A percentile compares a stretch with the other conserved stretches of the same genome.
Conservation (phyloP, 2,797 vertebrate species). For the Chromobotia macracanthus region DNA sequence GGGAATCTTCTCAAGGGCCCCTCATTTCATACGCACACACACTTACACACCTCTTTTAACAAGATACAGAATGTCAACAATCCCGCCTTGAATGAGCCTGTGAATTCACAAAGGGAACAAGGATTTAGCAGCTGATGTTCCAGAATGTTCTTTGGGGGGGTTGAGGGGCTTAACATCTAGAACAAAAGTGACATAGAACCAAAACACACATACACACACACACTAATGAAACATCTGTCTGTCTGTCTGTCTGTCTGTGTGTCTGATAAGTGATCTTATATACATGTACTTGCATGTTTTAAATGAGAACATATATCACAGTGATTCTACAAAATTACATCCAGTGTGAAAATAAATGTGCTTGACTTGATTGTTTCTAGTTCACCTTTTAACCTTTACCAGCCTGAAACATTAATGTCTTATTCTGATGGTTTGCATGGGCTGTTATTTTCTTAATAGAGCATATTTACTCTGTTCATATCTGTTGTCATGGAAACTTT, state of each 20-base stretch:
- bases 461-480: constrained; percentile 59
- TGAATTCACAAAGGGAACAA: constrained; percentile 82
- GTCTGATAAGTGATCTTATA: neutral
- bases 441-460: constrained; percentile 73
- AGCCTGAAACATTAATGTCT: constrained; percentile 51
- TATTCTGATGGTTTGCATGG: constrained; percentile 50
- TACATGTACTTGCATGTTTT: constrained; percentile 5
- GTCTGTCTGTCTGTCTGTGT: neutral
- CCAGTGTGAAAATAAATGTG: constrained; percentile 41
- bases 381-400: constrained; percentile 61
- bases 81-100: constrained; percentile 82
- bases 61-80: constrained; percentile 83
- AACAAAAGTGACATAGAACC: neutral
- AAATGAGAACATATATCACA: neutral
- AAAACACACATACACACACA: constrained; percentile 6
- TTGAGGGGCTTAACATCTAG: neutral
- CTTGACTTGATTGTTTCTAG: constrained; percentile 57
- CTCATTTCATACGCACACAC: constrained; percentile 72
- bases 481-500: constrained; percentile 43
- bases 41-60: constrained; percentile 84
- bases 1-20: constrained; percentile 81
- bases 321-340: constrained; percentile 44
- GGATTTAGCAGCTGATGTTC: constrained; percentile 84
- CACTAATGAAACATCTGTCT: no score
- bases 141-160: constrained; percentile 33